These are phyloP conservation scores for Drosophila diplacantha DNA, from an alignment of 2,888 invertebrate genomes.

Conservation along the genomic window DNA sequence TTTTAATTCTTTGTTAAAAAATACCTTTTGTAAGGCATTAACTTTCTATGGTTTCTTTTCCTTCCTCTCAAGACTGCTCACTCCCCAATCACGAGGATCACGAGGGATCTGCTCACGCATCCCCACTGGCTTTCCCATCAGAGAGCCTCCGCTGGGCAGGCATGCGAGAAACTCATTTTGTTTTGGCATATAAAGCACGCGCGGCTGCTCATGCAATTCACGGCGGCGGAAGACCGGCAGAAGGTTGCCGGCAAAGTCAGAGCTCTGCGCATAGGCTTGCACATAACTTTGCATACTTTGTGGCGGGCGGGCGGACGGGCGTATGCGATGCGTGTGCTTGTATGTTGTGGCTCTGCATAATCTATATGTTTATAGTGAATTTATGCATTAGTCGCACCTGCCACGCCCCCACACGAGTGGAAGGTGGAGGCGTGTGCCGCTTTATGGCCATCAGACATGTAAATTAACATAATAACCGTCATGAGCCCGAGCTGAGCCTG, in stretches of 20 bases:
- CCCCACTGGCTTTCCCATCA: constrained; percentile 3
- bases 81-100: constrained; percentile 1
- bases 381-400: constrained; percentile 61
- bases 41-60: too few species aligned
- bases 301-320: background rate
- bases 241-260: constrained; percentile 16
- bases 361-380: constrained; percentile 49
- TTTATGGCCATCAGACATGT: constrained; percentile 58
- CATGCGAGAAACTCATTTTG: constrained; percentile 72
- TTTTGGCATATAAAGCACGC: constrained; percentile 59
- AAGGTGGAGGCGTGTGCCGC: constrained; percentile 11
- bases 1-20: background rate
- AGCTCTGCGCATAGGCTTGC: constrained; percentile 52
- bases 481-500: constrained; percentile 42
- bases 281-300: constrained; percentile 44
- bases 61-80: background rate
- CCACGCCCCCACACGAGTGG: constrained; percentile 14
- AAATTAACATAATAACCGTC: constrained; percentile 67
- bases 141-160: constrained; percentile 40
- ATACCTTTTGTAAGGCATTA: too few species aligned
- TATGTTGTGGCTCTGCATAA: constrained; percentile 13
- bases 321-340: constrained; percentile 9
- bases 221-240: constrained; percentile 25
- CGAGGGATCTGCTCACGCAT: constrained; percentile 16
- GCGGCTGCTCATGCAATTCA: constrained; percentile 59